Percentiles rank a stretch among this genome's conserved stretches.
Evolutionary conservation across 2,888 invertebrate genomes (phyloP).

Genomic region (Gortyna flavago): DNA sequence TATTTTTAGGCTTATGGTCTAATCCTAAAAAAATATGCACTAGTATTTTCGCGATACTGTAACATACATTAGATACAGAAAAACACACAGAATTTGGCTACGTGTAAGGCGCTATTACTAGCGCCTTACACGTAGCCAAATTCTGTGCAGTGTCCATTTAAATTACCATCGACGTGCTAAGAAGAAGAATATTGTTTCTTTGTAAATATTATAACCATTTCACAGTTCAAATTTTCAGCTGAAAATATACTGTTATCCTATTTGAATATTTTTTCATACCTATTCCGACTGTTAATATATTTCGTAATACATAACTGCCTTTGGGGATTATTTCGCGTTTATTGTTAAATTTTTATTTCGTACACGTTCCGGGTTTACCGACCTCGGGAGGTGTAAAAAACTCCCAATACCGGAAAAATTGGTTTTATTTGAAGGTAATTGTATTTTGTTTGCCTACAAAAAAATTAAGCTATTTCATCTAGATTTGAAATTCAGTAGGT

Average conservation of each 20-base stretch:
- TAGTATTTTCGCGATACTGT: not conserved
- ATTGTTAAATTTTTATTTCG: conserved; percentile 63
- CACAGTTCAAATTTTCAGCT: not conserved
- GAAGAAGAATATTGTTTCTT: not conserved
- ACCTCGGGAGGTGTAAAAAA: conserved; percentile 31
- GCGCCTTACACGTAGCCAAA: not conserved
- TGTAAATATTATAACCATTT: not conserved
- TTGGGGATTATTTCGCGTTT: conserved; percentile 53
- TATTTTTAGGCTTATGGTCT: not conserved
- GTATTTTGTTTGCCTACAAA: conserved; percentile 20
- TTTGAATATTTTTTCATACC: conserved; percentile 1
- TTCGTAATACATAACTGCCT: conserved; percentile 39
- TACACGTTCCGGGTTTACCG: conserved; percentile 37
- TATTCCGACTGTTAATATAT: conserved; percentile 35
- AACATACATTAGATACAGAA: not conserved
- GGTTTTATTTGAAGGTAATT: conserved; percentile 34
- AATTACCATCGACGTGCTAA: not conserved
- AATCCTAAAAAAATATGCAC: not conserved
- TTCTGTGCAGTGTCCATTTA: not conserved
- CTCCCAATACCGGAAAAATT: conserved; percentile 18
- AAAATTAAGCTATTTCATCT: not conserved
- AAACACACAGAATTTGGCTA: no score
- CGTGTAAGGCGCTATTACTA: not conserved
- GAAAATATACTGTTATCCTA: not conserved
- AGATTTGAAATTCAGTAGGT: conserved; percentile 1